Conservation (phyloP, 1,140 invertebrate species). For the Andrena cerasifolii region DNA sequence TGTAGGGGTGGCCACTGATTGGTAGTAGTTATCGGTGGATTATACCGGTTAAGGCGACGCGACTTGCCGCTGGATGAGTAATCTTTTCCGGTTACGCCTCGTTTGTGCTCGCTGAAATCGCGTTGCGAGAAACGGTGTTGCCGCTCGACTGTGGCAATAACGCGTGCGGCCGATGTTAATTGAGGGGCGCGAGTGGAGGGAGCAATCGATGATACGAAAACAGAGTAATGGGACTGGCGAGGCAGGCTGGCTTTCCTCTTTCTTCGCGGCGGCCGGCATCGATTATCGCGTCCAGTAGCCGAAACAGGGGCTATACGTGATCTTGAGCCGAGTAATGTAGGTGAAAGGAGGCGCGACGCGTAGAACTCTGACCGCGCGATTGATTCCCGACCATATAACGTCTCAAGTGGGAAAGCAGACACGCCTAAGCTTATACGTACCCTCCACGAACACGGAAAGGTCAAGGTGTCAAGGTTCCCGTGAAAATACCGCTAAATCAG, state of each 20-base stretch:
- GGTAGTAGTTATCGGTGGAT: constrained; percentile 20
- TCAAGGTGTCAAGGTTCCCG: not conserved
- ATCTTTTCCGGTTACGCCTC: constrained; percentile 31
- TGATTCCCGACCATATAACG: constrained; percentile 8
- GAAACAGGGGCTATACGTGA: not conserved
- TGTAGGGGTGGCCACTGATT: constrained; percentile 22
- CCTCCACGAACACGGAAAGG: not conserved
- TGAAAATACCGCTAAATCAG: not conserved
- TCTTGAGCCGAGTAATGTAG: not conserved
- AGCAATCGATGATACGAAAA: too few relatives aligned
- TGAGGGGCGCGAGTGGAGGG: too few relatives aligned
- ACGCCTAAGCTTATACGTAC: too few relatives aligned
- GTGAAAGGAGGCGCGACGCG: not conserved
- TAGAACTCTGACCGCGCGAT: not conserved
- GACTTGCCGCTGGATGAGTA: constrained; percentile 18
- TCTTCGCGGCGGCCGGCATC: not conserved
- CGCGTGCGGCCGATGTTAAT: not conserved
- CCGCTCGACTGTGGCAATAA: not conserved
- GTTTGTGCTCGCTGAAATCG: not conserved
- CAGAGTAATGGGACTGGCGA: too few relatives aligned
- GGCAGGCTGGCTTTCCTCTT: too few relatives aligned
- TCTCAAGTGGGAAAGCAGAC: not conserved
- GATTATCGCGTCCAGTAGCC: too few relatives aligned
- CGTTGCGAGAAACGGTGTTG: not conserved
- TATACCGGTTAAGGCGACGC: constrained; percentile 1